Conservation (phyloP, 1,140 invertebrate species). For the Battus philenor region DNA sequence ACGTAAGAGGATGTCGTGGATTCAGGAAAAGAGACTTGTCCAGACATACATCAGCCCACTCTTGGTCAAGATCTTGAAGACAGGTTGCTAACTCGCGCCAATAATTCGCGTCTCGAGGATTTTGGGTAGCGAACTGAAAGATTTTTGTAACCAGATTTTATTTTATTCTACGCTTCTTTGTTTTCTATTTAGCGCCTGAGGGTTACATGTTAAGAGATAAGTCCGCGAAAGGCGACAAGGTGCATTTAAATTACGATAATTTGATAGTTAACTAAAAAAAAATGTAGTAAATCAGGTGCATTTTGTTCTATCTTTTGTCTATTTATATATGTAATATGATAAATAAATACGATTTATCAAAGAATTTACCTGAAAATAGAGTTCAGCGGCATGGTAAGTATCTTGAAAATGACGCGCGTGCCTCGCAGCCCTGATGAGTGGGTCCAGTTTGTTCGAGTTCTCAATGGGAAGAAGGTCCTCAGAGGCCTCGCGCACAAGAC, state of each 20-base stretch:
- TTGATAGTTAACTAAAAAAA: no score
- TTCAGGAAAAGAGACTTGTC: slow-evolving; percentile 44
- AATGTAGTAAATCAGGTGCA: no score
- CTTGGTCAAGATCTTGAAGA: slow-evolving; percentile 39
- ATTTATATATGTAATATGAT: no score
- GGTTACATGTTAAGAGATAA: no score
- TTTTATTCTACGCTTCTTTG: no score
- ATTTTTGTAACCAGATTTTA: neutral
- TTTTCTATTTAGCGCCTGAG: no score
- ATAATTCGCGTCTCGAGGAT: slow-evolving; percentile 29
- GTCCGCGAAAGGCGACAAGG: no score
- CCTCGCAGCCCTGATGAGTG: slow-evolving; percentile 39
- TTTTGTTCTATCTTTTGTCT: no score
- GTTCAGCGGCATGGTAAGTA: slow-evolving; percentile 39
- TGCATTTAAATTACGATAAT: no score
- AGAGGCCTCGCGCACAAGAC: slow-evolving; percentile 36
- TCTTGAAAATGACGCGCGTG: slow-evolving; percentile 55
- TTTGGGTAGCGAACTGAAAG: slow-evolving; percentile 34
- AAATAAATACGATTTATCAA: no score
- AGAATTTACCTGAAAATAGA: slow-evolving; percentile 58
- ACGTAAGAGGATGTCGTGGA: slow-evolving; percentile 51
- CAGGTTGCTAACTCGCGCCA: slow-evolving; percentile 60
- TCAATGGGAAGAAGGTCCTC: slow-evolving; percentile 28
- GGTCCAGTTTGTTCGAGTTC: slow-evolving; percentile 19
- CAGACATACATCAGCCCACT: slow-evolving; percentile 51